Percentiles rank a stretch among this genome's conserved stretches.
These are phyloP conservation scores for Ctenoplectra terminalis DNA, from an alignment of 1,140 invertebrate species.

Conservation along the genomic window DNA sequence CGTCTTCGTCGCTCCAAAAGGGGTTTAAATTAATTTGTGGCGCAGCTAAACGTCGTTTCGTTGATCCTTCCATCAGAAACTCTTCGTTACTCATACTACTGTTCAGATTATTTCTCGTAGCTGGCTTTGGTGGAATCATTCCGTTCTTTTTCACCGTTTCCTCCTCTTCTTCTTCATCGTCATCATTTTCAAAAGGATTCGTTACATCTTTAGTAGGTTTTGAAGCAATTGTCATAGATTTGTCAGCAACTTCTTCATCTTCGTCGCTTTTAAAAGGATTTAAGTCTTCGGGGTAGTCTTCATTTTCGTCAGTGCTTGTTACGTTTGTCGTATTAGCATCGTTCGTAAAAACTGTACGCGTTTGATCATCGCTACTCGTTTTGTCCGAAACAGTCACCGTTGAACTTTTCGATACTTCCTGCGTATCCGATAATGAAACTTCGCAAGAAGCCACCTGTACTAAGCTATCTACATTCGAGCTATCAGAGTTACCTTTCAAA, in stretches of 20 bases:
- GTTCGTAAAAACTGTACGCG: too few species aligned
- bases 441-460: not conserved
- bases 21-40: slow-evolving; percentile 85
- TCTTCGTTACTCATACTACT: slow-evolving; percentile 54
- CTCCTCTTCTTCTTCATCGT: slow-evolving; percentile 84
- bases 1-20: slow-evolving; percentile 88
- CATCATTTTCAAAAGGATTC: slow-evolving; percentile 91
- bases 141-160: not conserved
- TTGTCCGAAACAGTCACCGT: not conserved
- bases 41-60: slow-evolving; percentile 77
- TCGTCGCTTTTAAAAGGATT: slow-evolving; percentile 91
- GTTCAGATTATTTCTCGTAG: slow-evolving; percentile 70
- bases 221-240: not conserved
- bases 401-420: not conserved
- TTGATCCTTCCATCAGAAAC: slow-evolving; percentile 50
- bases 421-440: not conserved
- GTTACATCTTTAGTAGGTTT: slow-evolving; percentile 73
- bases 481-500: not conserved
- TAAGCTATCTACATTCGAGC: not conserved
- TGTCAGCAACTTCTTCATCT: slow-evolving; percentile 72
- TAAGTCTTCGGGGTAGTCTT: slow-evolving; percentile 88
- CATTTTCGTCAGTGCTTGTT: not conserved
- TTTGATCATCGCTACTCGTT: not conserved
- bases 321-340: not conserved
- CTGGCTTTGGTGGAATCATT: slow-evolving; percentile 60